Evolutionary conservation across 2,888 invertebrate species (phyloP).

Genomic region (Aspidapion aeneum): DNA sequence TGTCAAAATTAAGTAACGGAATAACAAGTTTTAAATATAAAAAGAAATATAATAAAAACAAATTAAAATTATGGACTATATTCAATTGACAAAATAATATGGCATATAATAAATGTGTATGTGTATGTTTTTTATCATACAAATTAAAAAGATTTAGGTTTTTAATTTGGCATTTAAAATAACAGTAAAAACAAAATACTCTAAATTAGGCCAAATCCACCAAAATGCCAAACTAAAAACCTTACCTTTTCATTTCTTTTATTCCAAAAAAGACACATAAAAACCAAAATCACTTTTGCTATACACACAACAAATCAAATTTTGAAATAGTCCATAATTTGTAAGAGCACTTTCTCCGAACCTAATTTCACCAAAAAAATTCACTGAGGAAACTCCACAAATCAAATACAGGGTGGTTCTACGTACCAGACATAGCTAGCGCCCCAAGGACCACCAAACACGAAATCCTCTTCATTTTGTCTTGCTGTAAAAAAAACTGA

Average conservation of each 20-base stretch:
- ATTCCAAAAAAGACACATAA: not conserved
- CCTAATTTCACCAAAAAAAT: too few relatives aligned
- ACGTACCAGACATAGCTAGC: conserved; percentile 48
- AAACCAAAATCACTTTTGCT: not conserved
- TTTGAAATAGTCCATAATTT: not conserved
- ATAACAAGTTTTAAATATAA: too few relatives aligned
- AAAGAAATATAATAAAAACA: not conserved
- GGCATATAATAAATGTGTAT: not conserved
- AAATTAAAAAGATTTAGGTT: not conserved
- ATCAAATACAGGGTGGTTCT: conserved; percentile 17
- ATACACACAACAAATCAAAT: not conserved
- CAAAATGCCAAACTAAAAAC: not conserved
- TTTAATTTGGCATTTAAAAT: not conserved
- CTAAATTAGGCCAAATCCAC: not conserved
- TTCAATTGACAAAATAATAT: too few relatives aligned
- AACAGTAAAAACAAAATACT: not conserved
- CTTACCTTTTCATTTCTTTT: not conserved
- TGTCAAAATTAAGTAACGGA: too few relatives aligned
- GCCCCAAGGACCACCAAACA: conserved; percentile 47
- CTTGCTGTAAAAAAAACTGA: not conserved
- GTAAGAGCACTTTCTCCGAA: not conserved
- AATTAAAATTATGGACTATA: not conserved
- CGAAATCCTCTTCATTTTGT: conserved; percentile 45
- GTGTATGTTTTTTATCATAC: not conserved
- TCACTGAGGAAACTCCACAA: too few relatives aligned